Evolutionary conservation across 2,797 vertebrate species (phyloP).

Genomic region (Valencia hispanica): DNA sequence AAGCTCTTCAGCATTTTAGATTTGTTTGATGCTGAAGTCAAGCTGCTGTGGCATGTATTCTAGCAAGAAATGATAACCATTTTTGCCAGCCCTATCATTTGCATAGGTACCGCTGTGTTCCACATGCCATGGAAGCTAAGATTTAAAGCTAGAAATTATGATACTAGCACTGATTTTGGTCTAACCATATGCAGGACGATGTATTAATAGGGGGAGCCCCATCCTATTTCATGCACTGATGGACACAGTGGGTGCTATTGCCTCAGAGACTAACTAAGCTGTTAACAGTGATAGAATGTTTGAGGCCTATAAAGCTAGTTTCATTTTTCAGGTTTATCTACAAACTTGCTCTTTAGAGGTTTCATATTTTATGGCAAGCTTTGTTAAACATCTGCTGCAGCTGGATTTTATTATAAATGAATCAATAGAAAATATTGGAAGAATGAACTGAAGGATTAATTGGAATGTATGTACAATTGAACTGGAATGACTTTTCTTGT

Average conservation of each 20-base stretch:
- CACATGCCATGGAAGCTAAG: background rate
- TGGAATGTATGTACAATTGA: too few relatives aligned
- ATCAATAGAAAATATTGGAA: conserved; percentile 5
- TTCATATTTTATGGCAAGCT: conserved; percentile 19
- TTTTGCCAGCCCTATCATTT: background rate
- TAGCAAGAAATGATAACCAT: background rate
- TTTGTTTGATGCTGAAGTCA: background rate
- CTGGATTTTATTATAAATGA: conserved; percentile 3
- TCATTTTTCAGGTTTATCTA: conserved; percentile 22
- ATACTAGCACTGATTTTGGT: conserved; percentile 9
- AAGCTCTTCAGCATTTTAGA: background rate
- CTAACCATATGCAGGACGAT: conserved; percentile 26
- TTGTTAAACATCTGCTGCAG: conserved; percentile 17
- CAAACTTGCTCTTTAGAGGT: conserved; percentile 9
- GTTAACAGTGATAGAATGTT: conserved; percentile 26
- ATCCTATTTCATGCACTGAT: conserved; percentile 58
- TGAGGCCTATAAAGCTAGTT: conserved; percentile 13
- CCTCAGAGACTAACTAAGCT: conserved; percentile 48
- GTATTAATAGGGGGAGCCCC: conserved; percentile 55
- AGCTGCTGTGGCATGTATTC: background rate
- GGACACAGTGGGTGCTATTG: conserved; percentile 37
- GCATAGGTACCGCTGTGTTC: background rate
- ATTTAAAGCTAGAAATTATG: background rate
- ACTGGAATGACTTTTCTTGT: too few relatives aligned
- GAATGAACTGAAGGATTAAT: too few relatives aligned